phyloP scores from a whole-genome alignment of 2,113 vertebrate species.

The Porphyrio hochstetteri region DNA sequence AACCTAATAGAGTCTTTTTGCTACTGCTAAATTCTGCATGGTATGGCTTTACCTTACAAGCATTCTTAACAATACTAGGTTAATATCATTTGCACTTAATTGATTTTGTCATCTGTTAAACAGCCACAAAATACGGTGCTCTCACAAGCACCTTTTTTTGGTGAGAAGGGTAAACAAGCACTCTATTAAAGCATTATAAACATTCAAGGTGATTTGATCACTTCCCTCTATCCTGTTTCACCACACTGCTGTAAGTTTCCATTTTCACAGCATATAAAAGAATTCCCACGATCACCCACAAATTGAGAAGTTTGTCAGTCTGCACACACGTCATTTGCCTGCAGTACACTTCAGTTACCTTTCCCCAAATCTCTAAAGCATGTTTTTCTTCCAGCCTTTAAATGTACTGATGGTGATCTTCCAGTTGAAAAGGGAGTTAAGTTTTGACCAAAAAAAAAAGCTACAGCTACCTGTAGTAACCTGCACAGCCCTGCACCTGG shows the following conservation, averaged over 20 bases:
- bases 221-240: background rate
- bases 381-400: background rate
- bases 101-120: background rate
- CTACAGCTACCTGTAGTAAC: background rate
- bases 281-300: background rate
- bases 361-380: background rate
- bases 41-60: slow-evolving; percentile 53
- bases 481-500: background rate
- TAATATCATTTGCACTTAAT: slow-evolving; percentile 56
- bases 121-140: slow-evolving; percentile 17
- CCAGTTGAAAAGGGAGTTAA: background rate
- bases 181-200: slow-evolving; percentile 62
- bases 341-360: background rate
- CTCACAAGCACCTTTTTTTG: slow-evolving; percentile 50
- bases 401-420: background rate
- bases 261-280: background rate
- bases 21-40: background rate
- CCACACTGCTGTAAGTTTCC: background rate
- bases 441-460: background rate
- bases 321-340: background rate
- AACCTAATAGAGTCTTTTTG: background rate
- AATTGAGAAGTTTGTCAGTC: background rate
- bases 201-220: slow-evolving; percentile 8
- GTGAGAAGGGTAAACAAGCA: slow-evolving; percentile 66
- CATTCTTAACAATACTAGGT: slow-evolving; percentile 40